Conservation (phyloP, 2,888 invertebrate genomes). For the Iphiclides podalirius region DNA sequence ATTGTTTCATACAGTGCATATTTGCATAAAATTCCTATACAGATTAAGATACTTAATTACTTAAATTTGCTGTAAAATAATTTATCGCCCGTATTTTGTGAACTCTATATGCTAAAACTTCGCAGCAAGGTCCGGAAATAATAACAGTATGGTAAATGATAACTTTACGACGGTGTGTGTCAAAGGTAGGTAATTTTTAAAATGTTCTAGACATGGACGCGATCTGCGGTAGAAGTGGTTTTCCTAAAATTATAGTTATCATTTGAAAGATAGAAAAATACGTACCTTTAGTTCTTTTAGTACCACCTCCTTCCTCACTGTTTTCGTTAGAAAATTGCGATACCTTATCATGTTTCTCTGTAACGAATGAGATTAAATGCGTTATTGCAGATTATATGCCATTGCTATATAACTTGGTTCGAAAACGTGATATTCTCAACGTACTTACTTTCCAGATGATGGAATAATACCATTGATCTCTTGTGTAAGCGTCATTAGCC, state of each 20-base stretch:
- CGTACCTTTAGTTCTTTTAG: slow-evolving; percentile 87
- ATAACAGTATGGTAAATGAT: too few relatives aligned
- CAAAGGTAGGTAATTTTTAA: too few relatives aligned
- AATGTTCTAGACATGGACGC: too few relatives aligned
- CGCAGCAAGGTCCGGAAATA: too few relatives aligned
- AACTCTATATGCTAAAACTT: too few relatives aligned
- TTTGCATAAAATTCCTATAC: too few relatives aligned
- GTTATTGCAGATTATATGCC: slow-evolving; percentile 9
- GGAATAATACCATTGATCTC: slow-evolving; percentile 91
- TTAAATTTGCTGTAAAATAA: too few relatives aligned
- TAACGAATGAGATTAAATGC: slow-evolving; percentile 42
- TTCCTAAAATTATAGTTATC: background rate
- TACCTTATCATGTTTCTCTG: slow-evolving; percentile 89
- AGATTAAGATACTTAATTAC: too few relatives aligned
- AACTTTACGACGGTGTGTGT: too few relatives aligned
- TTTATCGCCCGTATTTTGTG: too few relatives aligned
- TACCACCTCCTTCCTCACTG: slow-evolving; percentile 85
- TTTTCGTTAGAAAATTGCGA: slow-evolving; percentile 83
- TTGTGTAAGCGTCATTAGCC: slow-evolving; percentile 88
- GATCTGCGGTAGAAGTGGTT: too few relatives aligned
- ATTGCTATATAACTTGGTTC: slow-evolving; percentile 11
- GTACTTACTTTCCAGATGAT: slow-evolving; percentile 87
- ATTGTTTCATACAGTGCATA: too few relatives aligned
- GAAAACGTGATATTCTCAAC: background rate
- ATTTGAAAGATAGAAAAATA: slow-evolving; percentile 3